phyloP scores from a whole-genome alignment of 2,797 vertebrate species.

The Aplochiton taeniatus region DNA sequence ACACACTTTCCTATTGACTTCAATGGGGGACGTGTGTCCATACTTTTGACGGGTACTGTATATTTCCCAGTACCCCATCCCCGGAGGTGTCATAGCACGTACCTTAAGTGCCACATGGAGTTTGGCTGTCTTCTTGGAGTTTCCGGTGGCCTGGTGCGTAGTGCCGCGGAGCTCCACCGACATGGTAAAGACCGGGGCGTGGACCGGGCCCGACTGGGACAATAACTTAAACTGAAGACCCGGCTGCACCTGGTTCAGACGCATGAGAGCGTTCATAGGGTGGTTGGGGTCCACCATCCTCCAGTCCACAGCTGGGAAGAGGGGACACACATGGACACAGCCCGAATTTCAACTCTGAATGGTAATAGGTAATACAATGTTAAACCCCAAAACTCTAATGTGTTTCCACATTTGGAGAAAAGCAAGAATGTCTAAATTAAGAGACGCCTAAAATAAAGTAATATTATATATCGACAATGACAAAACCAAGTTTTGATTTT shows the following conservation, averaged over 20 bases:
- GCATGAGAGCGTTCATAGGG: conserved; percentile 94
- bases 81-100: conserved; percentile 33
- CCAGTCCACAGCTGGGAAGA: conserved; percentile 86
- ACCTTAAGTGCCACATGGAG: conserved; percentile 97
- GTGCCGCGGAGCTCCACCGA: conserved; percentile 92
- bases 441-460: no score
- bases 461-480: no score
- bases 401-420: no score
- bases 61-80: conserved; percentile 81
- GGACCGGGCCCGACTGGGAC: conserved; percentile 94
- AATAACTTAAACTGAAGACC: conserved; percentile 94
- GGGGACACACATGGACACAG: background rate
- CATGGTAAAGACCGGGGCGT: conserved; percentile 96
- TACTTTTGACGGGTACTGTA: background rate
- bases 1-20: conserved; percentile 78
- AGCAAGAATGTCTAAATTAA: no score
- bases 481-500: no score
- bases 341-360: background rate
- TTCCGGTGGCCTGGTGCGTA: conserved; percentile 89
- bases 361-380: no score
- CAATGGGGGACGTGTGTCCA: no score
- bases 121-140: conserved; percentile 96
- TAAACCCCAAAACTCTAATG: no score
- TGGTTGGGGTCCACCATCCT: conserved; percentile 92
- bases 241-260: conserved; percentile 94